phyloP scores from a whole-genome alignment of 1,140 invertebrate species.

The Hylaeus volcanicus region DNA sequence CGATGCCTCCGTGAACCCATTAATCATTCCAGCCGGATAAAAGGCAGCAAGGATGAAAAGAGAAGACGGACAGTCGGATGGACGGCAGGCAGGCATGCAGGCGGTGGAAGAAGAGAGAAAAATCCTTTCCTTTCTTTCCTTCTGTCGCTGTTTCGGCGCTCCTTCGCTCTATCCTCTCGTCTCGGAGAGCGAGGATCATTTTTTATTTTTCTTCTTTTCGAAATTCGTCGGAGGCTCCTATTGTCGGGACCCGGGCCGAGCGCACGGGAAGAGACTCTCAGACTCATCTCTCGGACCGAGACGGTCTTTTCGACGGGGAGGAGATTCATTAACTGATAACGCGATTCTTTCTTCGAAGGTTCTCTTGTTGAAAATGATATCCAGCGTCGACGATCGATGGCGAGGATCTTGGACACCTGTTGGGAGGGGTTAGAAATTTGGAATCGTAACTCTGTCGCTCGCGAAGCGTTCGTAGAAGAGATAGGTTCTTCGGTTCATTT shows the following conservation, averaged over 20 bases:
- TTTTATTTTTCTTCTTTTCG: slow-evolving; percentile 68
- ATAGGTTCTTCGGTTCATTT: too few species aligned
- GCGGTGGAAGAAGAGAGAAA: slow-evolving; percentile 12
- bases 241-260: slow-evolving; percentile 55
- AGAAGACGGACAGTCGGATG: slow-evolving; percentile 67
- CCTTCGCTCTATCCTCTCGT: slow-evolving; percentile 3
- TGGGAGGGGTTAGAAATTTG: slow-evolving; percentile 7
- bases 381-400: slow-evolving; percentile 7
- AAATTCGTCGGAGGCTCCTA: slow-evolving; percentile 66
- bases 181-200: slow-evolving; percentile 58
- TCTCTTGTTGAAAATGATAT: slow-evolving; percentile 58
- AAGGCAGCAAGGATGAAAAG: slow-evolving; percentile 70
- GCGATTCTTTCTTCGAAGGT: slow-evolving; percentile 51
- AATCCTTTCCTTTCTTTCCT: slow-evolving; percentile 16
- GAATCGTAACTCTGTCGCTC: background rate
- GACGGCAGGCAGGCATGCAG: slow-evolving; percentile 48
- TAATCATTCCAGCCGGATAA: slow-evolving; percentile 72
- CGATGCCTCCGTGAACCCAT: slow-evolving; percentile 71
- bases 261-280: slow-evolving; percentile 24
- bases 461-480: too few species aligned
- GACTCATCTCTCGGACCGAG: slow-evolving; percentile 15
- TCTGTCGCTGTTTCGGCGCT: slow-evolving; percentile 26
- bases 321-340: slow-evolving; percentile 74
- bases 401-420: slow-evolving; percentile 50
- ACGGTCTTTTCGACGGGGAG: slow-evolving; percentile 51